Percentiles rank a stretch among this genome's conserved stretches.
These are phyloP conservation scores for Anniella stebbinsi DNA, from an alignment of 2,797 vertebrate genomes.

Conservation along the genomic window DNA sequence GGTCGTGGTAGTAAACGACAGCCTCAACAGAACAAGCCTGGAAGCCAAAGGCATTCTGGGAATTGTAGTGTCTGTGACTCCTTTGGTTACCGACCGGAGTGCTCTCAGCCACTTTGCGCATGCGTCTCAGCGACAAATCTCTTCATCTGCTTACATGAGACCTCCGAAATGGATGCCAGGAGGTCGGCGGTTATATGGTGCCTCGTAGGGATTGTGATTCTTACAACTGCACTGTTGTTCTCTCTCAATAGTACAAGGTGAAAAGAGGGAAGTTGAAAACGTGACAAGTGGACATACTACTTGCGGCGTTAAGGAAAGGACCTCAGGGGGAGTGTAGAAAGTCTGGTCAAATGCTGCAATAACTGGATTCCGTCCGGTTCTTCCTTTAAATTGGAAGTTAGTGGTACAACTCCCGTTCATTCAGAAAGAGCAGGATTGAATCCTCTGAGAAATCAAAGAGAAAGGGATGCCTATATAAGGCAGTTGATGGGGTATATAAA, in stretches of 20 bases:
- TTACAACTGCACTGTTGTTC: neutral
- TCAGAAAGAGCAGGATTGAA: neutral
- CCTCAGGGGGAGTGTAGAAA: neutral
- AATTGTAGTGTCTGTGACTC: slow-evolving; percentile 53
- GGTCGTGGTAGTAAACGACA: neutral
- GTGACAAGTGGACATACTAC: neutral
- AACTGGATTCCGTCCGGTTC: too few species aligned
- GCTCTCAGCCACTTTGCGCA: neutral
- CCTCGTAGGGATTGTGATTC: neutral
- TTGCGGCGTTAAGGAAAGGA: neutral
- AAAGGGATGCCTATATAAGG: neutral
- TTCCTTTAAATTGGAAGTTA: neutral
- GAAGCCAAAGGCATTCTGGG: slow-evolving; percentile 19
- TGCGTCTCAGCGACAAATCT: neutral
- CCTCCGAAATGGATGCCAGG: neutral
- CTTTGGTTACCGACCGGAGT: too few species aligned
- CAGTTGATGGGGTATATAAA: neutral
- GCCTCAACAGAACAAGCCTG: neutral
- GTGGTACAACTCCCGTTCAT: too few species aligned
- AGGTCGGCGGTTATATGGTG: too few species aligned
- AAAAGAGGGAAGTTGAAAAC: neutral
- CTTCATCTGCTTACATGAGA: neutral
- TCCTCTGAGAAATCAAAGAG: neutral
- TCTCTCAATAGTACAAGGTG: too few species aligned
- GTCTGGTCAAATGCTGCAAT: too few species aligned